Conservation (phyloP, 1,140 invertebrate species). For the Nomia melanderi region DNA sequence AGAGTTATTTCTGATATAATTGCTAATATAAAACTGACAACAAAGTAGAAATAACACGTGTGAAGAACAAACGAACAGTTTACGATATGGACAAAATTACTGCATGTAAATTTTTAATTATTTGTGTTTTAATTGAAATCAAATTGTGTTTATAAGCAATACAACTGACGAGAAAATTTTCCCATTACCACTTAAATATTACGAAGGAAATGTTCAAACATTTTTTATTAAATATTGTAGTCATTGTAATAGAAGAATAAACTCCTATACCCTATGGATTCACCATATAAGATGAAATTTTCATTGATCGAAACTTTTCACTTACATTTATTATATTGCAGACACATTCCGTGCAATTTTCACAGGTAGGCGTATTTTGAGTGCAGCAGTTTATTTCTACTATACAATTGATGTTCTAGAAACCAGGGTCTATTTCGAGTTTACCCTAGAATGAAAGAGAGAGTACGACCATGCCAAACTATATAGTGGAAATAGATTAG, state of each 20-base stretch:
- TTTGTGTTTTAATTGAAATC: background rate
- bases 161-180: background rate
- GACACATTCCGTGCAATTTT: background rate
- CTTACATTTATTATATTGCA: background rate
- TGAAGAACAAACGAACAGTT: too few relatives aligned
- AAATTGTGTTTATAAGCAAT: background rate
- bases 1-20: too few relatives aligned
- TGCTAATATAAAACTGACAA: too few relatives aligned
- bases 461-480: constrained; percentile 32
- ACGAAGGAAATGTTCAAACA: too few relatives aligned
- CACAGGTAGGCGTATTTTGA: constrained; percentile 9
- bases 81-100: too few relatives aligned
- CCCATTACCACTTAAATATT: too few relatives aligned
- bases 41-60: too few relatives aligned
- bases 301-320: background rate
- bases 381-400: constrained; percentile 46
- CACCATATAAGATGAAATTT: too few relatives aligned
- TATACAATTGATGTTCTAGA: constrained; percentile 50
- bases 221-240: too few relatives aligned
- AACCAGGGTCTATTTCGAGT: constrained; percentile 46
- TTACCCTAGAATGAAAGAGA: constrained; percentile 19
- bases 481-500: constrained; percentile 35
- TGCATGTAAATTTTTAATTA: too few relatives aligned
- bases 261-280: background rate
- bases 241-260: too few relatives aligned